Base-by-base conservation (phyloP, 2,113 vertebrate species). In the Amblyornis subalaris region DNA sequence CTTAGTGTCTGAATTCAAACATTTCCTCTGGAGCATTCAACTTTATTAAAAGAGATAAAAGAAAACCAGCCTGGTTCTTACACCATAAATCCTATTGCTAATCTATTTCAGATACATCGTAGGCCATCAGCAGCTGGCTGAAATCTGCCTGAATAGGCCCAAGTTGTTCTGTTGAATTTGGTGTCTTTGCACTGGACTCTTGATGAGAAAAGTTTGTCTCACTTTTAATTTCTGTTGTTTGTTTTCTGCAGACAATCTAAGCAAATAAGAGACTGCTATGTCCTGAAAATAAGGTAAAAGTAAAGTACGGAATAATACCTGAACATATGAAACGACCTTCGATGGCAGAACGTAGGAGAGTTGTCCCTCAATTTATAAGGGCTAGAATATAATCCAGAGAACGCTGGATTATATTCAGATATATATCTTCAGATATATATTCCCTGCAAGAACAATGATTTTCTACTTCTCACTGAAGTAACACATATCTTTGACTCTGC, bases 11-110 rank as follows among this genome's bases (percentile, higher is more conserved):
- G 55, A 90, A 69, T 67, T 62, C 47, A 54, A 86, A 70, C 15
- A 47, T 62, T 91, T 96, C 54, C 47, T 77, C 76, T 67, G 48
- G 60, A 80, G 10, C n/a, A 88, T 77, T 91, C 40, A 33, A 26
- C 12, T 6, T 70, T 90, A 71, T 74, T 85, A 88, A 90, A 88
- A 88, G 29, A 90, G 67, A 88, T 80, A 74, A 94, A 93, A 90
- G n/a, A 55, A 78, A 92, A 54, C 9, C 47, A 54, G 12, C 31
- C 44, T 40, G 14, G 35, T 45, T 90, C 42, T 91, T 91, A 42
- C 20, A 60, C 45, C 17, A 29, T 60, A 93, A 89, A 64, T 82
- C 2, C 28, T 29, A 15, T 36, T 36, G 14, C 3, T 79, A 66
- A 70, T 66, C 64, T 64, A 6, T 91, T 93, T 94, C 71, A 91